phyloP scores from a whole-genome alignment of 2,797 vertebrate species.

The Poliocrania exsul region DNA sequence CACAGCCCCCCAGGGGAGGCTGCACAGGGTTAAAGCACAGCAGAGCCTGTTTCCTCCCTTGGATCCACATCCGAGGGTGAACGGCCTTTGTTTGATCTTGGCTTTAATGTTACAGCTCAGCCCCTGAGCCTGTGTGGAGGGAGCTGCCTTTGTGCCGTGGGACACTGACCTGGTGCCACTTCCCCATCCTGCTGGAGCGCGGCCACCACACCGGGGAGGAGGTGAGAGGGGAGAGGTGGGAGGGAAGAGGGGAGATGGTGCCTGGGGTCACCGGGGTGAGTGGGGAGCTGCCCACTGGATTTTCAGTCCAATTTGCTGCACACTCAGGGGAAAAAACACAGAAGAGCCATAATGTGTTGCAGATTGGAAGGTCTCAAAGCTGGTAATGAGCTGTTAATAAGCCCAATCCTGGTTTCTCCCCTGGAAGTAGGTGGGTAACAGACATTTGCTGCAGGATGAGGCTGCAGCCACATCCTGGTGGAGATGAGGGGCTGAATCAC shows the following conservation, averaged over 20 bases:
- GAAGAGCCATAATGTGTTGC: background rate
- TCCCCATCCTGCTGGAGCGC: background rate
- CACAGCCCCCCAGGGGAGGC: background rate
- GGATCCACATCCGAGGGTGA: background rate
- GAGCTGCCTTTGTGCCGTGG: background rate
- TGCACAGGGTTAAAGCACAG: background rate
- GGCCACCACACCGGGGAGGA: background rate
- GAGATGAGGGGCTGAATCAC: background rate
- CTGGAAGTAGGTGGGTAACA: background rate
- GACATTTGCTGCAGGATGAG: background rate
- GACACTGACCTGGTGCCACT: background rate
- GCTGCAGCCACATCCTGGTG: conserved; percentile 17
- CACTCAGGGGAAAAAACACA: accelerated
- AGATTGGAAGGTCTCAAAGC: background rate
- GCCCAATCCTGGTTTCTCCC: background rate
- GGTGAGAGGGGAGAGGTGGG: background rate
- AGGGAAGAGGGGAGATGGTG: background rate
- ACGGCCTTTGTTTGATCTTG: background rate
- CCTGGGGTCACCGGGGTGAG: accelerated
- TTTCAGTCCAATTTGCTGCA: background rate
- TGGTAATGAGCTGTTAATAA: background rate
- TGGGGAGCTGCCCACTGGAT: accelerated
- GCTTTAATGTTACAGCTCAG: background rate
- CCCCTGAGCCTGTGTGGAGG: background rate
- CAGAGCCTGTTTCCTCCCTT: background rate